Base-by-base conservation (phyloP, 1,140 invertebrate species). In the Gryllus bimaculatus region DNA sequence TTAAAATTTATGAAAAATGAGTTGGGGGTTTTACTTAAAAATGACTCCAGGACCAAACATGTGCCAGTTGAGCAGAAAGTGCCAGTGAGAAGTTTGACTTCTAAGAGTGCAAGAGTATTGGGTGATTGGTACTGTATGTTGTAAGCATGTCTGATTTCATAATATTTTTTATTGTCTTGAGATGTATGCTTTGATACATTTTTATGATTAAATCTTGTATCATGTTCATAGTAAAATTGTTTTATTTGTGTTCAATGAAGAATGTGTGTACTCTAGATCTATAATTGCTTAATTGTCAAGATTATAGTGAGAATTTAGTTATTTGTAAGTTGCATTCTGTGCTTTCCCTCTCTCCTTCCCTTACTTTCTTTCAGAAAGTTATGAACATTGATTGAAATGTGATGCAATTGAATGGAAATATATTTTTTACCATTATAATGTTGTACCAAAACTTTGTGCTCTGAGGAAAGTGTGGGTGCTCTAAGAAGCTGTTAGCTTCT, bases 181-280 rank as follows among this genome's bases (percentile, higher is more conserved):
- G 54, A 66, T 66, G 54, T 66, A 66, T 66, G 54, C 54, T 66
- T 66, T 66, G 54, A 66, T 66, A 66, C 54, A 66, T 66, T 66
- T 66, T 66, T 66, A 66, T 66, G 10, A 66, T 18, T 66, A 66
- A 66, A 66, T 13, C 18, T 66, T 66, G 54, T 66, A 66, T 66
- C 18, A 18, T 66, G 54, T 66, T 66, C 54, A 66, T 66, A 13
- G 18, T 66, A 39, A 39, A 39, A 39, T 39, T 39, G 54, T 13
- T 66, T 66, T 66, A 66, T 66, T 10, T 66, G 10, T 13, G 10
- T 10, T 66, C 18, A 13, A 66, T 66, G 54, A 10, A 66, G 18
- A 66, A 66, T 66, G 54, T 66, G 54, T 7, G 18, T 66, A 66
- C 54, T 66, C 54, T 66, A 66, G 54, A 66, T 66, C 18, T 66